A percentile compares a stretch with the other conserved stretches of the same genome.
Conservation (phyloP, 1,140 invertebrate genomes). For the Zelostemma sp. region DNA sequence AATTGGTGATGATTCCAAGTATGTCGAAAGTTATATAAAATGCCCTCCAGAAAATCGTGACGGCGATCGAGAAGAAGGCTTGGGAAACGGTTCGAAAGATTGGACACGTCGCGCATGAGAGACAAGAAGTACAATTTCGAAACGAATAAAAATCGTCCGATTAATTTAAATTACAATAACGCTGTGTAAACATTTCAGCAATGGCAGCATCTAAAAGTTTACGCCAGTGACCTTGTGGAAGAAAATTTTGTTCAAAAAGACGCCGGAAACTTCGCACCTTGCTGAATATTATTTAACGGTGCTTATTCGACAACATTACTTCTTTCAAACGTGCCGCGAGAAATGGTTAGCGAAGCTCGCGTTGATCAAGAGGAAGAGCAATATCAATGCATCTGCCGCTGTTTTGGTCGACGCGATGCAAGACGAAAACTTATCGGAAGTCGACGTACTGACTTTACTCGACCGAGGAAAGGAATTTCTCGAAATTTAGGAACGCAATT, state of each 20-base stretch:
- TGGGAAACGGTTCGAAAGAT: no score
- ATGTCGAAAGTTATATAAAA: conserved; percentile 44
- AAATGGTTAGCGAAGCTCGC: conserved; percentile 58
- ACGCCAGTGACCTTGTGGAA: conserved; percentile 55
- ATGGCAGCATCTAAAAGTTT: conserved; percentile 41
- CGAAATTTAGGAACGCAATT: conserved; percentile 46
- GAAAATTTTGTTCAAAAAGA: conserved; percentile 62
- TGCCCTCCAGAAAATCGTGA: conserved; percentile 15
- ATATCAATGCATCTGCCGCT: conserved; percentile 46
- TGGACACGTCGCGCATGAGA: no score
- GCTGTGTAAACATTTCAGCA: no score
- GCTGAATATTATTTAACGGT: conserved; percentile 44
- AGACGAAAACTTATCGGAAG: conserved; percentile 33
- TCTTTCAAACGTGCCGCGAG: conserved; percentile 41
- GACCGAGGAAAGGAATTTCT: conserved; percentile 50
- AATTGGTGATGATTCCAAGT: conserved; percentile 21
- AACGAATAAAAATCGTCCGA: no score
- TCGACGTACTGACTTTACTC: conserved; percentile 42
- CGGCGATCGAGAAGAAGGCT: conserved; percentile 46
- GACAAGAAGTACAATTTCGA: no score
- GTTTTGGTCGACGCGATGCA: conserved; percentile 46
- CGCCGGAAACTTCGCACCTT: conserved; percentile 22
- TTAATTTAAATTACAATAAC: no score
- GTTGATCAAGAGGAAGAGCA: conserved; percentile 52
- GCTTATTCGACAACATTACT: conserved; percentile 50